A percentile compares a stretch with the other conserved stretches of the same genome.
Conservation (phyloP, 2,888 invertebrate species). For the Limnephilus auricula region DNA sequence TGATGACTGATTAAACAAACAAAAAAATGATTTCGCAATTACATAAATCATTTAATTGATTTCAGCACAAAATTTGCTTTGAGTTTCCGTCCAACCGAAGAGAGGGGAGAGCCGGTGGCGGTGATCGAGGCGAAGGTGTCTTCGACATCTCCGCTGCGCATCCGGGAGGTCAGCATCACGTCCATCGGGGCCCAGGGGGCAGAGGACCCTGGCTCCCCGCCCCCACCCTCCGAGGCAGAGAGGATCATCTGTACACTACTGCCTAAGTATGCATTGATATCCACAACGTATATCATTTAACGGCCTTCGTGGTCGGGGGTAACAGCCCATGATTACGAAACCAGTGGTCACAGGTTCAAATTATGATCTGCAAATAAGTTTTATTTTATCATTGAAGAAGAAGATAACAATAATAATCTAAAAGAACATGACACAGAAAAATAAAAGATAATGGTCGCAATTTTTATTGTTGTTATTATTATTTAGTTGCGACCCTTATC, state of each 20-base stretch:
- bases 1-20: background rate
- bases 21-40: background rate
- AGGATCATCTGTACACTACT: slow-evolving; percentile 86
- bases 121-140: slow-evolving; percentile 66
- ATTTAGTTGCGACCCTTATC: no score
- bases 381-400: no score
- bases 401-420: no score
- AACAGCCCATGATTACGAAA: no score
- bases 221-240: slow-evolving; percentile 87
- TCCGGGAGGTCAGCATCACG: slow-evolving; percentile 60
- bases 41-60: slow-evolving; percentile 65
- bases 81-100: slow-evolving; percentile 82
- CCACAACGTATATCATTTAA: background rate
- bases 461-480: no score
- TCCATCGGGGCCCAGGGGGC: slow-evolving; percentile 58
- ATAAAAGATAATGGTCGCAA: no score
- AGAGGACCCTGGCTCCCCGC: slow-evolving; percentile 78
- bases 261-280: slow-evolving; percentile 80
- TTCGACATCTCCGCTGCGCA: slow-evolving; percentile 56
- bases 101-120: slow-evolving; percentile 66
- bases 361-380: no score
- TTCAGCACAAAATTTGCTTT: slow-evolving; percentile 84
- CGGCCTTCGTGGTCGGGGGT: background rate
- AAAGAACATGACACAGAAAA: no score
- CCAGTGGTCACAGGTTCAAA: no score